Percentiles rank a stretch among this genome's conserved stretches.
These are phyloP conservation scores for Champsocephalus esox DNA, from an alignment of 2,797 vertebrate species.

Conservation along the genomic window DNA sequence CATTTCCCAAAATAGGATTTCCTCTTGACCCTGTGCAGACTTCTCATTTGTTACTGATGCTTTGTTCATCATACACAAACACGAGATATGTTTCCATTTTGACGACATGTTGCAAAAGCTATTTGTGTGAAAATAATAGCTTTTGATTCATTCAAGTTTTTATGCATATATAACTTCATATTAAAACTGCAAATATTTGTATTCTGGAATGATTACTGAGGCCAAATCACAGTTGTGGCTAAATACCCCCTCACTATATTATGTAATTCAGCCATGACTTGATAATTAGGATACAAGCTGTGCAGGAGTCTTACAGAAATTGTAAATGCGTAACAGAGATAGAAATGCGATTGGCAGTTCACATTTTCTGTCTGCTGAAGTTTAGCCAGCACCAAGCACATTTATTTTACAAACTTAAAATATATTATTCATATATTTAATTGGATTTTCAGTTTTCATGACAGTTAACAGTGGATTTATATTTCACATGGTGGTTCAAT, in stretches of 20 bases:
- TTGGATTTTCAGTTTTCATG: background rate
- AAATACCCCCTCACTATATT: background rate
- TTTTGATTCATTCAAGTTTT: background rate
- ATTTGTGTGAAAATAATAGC: background rate
- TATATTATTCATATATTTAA: background rate
- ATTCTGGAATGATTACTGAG: background rate
- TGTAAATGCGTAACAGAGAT: conserved; percentile 15
- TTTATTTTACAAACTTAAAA: background rate
- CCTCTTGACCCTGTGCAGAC: conserved; percentile 30
- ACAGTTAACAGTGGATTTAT: background rate
- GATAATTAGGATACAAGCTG: background rate
- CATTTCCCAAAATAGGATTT: conserved; percentile 43
- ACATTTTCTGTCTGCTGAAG: background rate
- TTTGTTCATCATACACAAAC: background rate
- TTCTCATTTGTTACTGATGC: conserved; percentile 31
- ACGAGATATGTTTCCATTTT: conserved; percentile 1
- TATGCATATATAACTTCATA: background rate
- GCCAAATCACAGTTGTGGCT: conserved; percentile 15
- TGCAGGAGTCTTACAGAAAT: background rate
- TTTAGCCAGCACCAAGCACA: background rate
- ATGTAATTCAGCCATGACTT: conserved; percentile 12
- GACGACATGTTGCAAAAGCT: background rate
- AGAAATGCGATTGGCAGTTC: background rate
- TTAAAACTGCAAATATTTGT: conserved; percentile 2
- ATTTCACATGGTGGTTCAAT: conserved; percentile 1